phyloP scores from a whole-genome alignment of 2,113 vertebrate species.

The Lophochroa leadbeateri region DNA sequence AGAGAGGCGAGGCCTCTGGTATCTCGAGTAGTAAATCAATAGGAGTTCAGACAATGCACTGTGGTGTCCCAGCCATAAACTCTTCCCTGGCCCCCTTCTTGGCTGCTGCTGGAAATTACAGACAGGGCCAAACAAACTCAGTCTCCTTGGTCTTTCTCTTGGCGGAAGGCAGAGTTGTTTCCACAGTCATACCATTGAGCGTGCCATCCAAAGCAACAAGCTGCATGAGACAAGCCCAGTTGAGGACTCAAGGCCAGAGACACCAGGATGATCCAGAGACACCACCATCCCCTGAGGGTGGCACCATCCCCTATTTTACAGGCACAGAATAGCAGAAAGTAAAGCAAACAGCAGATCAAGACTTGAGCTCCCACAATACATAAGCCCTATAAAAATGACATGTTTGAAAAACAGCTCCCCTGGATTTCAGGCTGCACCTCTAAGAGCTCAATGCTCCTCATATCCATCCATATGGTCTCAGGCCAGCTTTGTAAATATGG shows the following conservation, averaged over 20 bases:
- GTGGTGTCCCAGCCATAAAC: neutral
- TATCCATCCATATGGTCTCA: neutral
- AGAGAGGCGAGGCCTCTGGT: neutral
- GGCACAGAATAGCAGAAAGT: no score
- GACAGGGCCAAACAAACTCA: neutral
- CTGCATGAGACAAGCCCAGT: neutral
- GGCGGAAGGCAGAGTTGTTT: neutral
- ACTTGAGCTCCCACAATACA: neutral
- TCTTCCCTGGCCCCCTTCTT: neutral
- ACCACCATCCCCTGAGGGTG: neutral
- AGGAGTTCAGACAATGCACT: neutral
- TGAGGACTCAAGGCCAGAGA: neutral
- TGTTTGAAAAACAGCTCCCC: neutral
- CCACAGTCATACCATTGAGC: neutral
- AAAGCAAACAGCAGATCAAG: neutral
- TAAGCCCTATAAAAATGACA: neutral
- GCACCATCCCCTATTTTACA: neutral
- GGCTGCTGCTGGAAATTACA: neutral
- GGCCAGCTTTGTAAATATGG: neutral
- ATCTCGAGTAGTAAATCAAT: neutral
- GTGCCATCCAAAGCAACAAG: neutral
- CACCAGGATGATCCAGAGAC: neutral
- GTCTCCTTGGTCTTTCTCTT: accelerated
- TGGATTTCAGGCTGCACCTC: neutral
- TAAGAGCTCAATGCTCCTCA: neutral